Evolutionary conservation across 1,140 invertebrate genomes (phyloP).

Genomic region (Apocrypta bakeri): DNA sequence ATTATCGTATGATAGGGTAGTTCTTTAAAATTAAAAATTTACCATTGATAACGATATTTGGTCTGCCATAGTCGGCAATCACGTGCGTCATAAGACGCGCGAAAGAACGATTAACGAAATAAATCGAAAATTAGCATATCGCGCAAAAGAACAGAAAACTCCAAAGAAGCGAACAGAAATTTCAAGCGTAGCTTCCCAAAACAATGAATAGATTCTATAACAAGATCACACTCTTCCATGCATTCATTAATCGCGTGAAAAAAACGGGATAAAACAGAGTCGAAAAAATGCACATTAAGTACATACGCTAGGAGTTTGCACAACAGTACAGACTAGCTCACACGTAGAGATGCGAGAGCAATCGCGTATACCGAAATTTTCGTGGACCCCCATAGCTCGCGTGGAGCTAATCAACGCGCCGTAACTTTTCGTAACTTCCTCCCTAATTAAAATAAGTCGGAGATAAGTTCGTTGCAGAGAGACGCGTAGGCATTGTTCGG

Average conservation of each 20-base stretch:
- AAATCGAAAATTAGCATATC: not conserved
- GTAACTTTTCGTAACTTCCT: conserved; percentile 70
- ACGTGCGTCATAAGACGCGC: too few relatives aligned
- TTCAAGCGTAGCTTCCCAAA: conserved; percentile 19
- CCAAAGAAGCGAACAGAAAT: not conserved
- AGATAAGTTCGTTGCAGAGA: conserved; percentile 65
- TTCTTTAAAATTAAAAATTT: too few relatives aligned
- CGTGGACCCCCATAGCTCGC: conserved; percentile 54
- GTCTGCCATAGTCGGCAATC: too few relatives aligned
- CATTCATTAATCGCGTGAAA: conserved; percentile 48
- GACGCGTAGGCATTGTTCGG: conserved; percentile 59
- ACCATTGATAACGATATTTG: too few relatives aligned
- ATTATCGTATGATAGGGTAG: too few relatives aligned
- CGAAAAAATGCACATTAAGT: not conserved
- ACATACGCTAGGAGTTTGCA: not conserved
- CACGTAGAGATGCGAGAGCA: not conserved
- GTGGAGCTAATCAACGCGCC: conserved; percentile 54
- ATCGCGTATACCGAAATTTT: conserved; percentile 60
- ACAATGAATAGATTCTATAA: conserved; percentile 46
- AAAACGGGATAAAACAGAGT: conserved; percentile 15
- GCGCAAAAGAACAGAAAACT: not conserved
- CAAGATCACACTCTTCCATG: conserved; percentile 4
- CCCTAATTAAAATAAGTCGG: conserved; percentile 70
- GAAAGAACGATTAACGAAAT: too few relatives aligned
- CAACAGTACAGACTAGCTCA: not conserved